Evolutionary conservation across 1,140 invertebrate genomes (phyloP), one percentile per base, ranked within the genome.

Genomic region (Lepidurus couesii): DNA sequence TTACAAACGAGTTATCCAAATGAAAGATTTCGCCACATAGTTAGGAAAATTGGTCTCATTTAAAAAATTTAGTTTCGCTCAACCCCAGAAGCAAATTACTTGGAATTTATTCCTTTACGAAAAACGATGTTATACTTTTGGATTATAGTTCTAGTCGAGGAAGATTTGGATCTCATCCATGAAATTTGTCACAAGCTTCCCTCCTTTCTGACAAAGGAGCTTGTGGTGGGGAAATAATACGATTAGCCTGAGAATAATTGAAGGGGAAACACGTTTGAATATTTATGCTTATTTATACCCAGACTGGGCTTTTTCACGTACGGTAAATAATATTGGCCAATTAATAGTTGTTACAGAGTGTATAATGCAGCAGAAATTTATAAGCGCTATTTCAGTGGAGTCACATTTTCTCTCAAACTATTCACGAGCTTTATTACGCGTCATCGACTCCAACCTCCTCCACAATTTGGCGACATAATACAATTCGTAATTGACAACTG

Each of bases 81-180:
- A 10, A 65, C 53, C n/a, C 53, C 53, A 13, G 8, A 34, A 34
- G 34, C 34, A 7, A 65, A 65, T 65, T 65, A 21, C 13, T 21
- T 10, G 21, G 53, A 21, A 65, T 13, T n/a, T 65, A 65, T 7
- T 7, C 16, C 8, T 13, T n/a, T 13, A 13, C 53, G 53, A 21
- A 65, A n/a, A 21, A 65, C 16, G 53, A 21, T n/a, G n/a, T 65
- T 1, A n/a, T 1, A 47, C 45, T n/a, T 7, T 7, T 65, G n/a
- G 21, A 21, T 21, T 65, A n/a, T 21, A 21, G 9, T 65, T 65
- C 53, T n/a, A 65, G 16, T 65, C 34, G 34, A 65, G 21, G 13
- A 65, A 65, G 53, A 65, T 65, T 65, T 65, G 16, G n/a, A 65
- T 65, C 53, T 65, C 53, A 65, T 65, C 13, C n/a, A 65, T 16